phyloP scores from a whole-genome alignment of 2,113 vertebrate species.

The Albula glossodonta region DNA sequence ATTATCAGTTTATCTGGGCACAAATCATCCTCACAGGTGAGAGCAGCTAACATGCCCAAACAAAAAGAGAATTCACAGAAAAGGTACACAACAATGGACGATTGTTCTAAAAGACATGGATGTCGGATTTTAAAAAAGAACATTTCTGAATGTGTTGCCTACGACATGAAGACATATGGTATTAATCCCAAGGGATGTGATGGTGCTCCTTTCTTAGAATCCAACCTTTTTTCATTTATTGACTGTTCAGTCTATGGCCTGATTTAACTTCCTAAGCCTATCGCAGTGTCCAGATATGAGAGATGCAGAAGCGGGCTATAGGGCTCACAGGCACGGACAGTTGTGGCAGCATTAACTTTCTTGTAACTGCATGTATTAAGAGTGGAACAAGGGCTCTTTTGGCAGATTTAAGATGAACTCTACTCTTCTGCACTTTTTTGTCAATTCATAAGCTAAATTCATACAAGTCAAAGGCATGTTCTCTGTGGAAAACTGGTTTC shows the following conservation, averaged over 20 bases:
- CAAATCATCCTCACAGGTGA: conserved; percentile 15
- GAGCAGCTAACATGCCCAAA: conserved; percentile 7
- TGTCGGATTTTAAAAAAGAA: background rate
- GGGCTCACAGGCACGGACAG: background rate
- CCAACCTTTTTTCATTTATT: conserved; percentile 41
- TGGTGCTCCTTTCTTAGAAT: conserved; percentile 57
- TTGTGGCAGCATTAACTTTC: background rate
- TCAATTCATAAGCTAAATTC: background rate
- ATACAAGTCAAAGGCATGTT: background rate
- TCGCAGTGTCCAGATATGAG: conserved; percentile 32
- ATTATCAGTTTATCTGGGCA: conserved; percentile 23
- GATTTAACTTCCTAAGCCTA: conserved; percentile 54
- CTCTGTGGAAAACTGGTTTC: background rate
- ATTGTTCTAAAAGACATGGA: background rate
- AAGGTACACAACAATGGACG: background rate
- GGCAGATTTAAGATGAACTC: background rate
- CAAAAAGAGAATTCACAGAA: conserved; percentile 11
- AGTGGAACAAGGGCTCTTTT: background rate
- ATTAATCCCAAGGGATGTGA: conserved; percentile 37
- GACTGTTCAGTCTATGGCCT: conserved; percentile 56
- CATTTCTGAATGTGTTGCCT: conserved; percentile 37
- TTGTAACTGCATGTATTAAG: background rate
- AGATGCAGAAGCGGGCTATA: background rate
- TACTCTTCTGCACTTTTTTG: background rate
- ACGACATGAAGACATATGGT: conserved; percentile 42